Evolutionary conservation across 2,888 invertebrate genomes (phyloP).

Genomic region (Aquatica leii): DNA sequence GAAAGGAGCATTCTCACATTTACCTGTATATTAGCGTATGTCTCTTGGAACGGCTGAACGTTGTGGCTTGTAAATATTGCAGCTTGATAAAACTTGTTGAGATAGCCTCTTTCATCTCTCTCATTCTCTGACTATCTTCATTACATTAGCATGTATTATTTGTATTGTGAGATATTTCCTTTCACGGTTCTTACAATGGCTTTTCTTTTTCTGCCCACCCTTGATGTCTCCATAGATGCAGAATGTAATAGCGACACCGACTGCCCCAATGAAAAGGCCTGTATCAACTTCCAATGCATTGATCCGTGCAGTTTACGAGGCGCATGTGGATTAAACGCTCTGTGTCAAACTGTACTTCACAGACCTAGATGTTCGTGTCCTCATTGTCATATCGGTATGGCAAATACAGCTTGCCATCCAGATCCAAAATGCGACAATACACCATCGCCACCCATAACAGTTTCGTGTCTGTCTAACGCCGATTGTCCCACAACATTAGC

Average conservation of each 20-base stretch:
- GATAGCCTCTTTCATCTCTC: slow-evolving; percentile 62
- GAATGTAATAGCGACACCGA: slow-evolving; percentile 91
- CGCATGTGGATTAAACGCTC: slow-evolving; percentile 88
- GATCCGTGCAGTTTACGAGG: slow-evolving; percentile 90
- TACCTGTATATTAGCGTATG: slow-evolving; percentile 52
- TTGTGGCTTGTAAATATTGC: slow-evolving; percentile 68
- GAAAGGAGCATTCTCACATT: slow-evolving; percentile 80
- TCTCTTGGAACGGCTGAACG: slow-evolving; percentile 58
- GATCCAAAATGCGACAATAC: slow-evolving; percentile 79
- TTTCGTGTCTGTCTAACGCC: slow-evolving; percentile 70
- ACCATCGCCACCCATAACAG: slow-evolving; percentile 65
- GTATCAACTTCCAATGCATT: slow-evolving; percentile 88
- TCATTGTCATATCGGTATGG: slow-evolving; percentile 86
- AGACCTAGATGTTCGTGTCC: slow-evolving; percentile 88
- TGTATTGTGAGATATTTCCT: slow-evolving; percentile 69
- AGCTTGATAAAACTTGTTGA: slow-evolving; percentile 62
- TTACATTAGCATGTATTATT: slow-evolving; percentile 62
- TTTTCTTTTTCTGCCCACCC: slow-evolving; percentile 65
- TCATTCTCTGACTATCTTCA: slow-evolving; percentile 61
- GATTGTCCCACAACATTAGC: slow-evolving; percentile 80
- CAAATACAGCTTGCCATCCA: slow-evolving; percentile 78
- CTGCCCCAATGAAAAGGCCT: slow-evolving; percentile 91
- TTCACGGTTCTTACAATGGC: slow-evolving; percentile 88
- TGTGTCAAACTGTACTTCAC: slow-evolving; percentile 86
- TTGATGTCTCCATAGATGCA: slow-evolving; percentile 56